Conservation (phyloP, 2,797 vertebrate species). For the Chiloscyllium punctatum region DNA sequence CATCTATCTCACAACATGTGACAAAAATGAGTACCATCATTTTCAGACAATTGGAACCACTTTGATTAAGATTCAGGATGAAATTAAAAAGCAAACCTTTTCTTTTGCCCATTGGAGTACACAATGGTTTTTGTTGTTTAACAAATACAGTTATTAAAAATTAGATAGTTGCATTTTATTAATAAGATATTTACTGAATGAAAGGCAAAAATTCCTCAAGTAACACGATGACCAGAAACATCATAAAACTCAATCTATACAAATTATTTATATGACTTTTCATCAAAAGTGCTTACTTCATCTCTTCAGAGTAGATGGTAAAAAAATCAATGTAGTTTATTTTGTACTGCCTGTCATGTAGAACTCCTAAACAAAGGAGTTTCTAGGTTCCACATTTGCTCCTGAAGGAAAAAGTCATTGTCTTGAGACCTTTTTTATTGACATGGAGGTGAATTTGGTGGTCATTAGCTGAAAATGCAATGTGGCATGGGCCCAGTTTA, state of each 20-base stretch:
- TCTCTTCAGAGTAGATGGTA: conserved; percentile 55
- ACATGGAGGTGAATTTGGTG: too few relatives aligned
- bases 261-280: conserved; percentile 61
- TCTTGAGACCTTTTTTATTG: too few relatives aligned
- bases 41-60: neutral
- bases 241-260: conserved; percentile 21
- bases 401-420: too few relatives aligned
- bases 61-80: neutral
- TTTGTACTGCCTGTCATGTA: neutral
- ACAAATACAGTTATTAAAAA: neutral
- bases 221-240: neutral
- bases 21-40: neutral
- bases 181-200: conserved; percentile 22
- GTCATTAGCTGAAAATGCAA: too few relatives aligned
- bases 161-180: fast-evolving
- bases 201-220: neutral
- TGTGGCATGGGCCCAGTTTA: too few relatives aligned
- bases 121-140: neutral
- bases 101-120: neutral
- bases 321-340: conserved; percentile 8
- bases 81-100: neutral
- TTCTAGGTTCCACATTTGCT: too few relatives aligned
- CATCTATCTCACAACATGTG: neutral
- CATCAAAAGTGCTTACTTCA: conserved; percentile 59
- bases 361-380: neutral